Evolutionary conservation across 2,888 invertebrate species (phyloP).

Genomic region (Caenorhabditis macrosperma): DNA sequence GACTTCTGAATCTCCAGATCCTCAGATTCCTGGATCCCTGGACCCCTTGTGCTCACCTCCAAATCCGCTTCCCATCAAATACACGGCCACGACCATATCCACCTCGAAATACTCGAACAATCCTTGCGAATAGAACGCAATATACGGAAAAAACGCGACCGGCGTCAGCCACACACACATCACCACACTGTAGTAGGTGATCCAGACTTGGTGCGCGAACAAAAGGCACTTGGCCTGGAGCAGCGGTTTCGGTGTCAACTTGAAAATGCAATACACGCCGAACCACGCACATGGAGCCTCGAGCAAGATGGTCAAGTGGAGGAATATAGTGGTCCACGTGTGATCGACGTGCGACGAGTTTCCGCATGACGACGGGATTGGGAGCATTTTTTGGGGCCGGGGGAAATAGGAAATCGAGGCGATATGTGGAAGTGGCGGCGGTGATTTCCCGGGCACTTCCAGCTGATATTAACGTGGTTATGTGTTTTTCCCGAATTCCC

Average conservation of each 20-base stretch:
- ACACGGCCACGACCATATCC: not conserved
- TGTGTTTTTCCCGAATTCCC: too few relatives aligned
- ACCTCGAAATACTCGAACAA: conserved; percentile 10
- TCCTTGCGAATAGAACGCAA: conserved; percentile 16
- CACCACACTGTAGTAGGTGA: conserved; percentile 6
- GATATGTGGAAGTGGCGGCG: too few relatives aligned
- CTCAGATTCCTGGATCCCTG: too few relatives aligned
- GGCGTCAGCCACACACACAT: conserved; percentile 8
- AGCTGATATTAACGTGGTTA: too few relatives aligned
- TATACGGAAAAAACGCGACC: conserved; percentile 28
- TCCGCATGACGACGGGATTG: not conserved
- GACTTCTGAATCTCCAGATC: not conserved
- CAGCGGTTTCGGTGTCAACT: conserved; percentile 22
- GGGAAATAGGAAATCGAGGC: too few relatives aligned
- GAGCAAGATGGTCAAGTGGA: not conserved
- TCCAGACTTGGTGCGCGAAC: conserved; percentile 18
- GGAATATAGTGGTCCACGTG: not conserved
- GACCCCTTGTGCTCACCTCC: not conserved
- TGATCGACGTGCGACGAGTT: conserved; percentile 16
- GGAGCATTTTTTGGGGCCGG: not conserved
- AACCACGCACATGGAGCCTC: conserved; percentile 7
- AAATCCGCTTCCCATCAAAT: conserved; percentile 8
- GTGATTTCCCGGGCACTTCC: too few relatives aligned
- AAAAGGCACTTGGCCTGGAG: conserved; percentile 2
- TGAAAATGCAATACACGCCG: conserved; percentile 21